Evolutionary conservation across 2,888 invertebrate genomes (phyloP).

Genomic region (Erpobdella octoculata): DNA sequence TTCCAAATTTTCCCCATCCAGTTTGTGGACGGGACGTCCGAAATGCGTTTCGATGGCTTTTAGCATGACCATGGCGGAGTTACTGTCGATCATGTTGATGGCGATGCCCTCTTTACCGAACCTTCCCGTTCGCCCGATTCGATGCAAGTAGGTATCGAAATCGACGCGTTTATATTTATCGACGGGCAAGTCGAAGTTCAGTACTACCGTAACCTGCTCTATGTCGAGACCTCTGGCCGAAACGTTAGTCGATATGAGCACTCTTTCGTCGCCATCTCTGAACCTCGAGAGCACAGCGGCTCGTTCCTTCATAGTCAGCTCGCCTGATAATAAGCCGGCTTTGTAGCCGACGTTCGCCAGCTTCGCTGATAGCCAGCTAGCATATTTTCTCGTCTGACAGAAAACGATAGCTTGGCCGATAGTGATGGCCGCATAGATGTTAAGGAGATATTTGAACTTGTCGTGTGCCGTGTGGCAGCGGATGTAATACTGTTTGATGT

Average conservation of each 20-base stretch:
- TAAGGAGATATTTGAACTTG: slow-evolving; percentile 85
- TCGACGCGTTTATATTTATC: slow-evolving; percentile 54
- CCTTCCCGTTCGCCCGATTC: slow-evolving; percentile 91
- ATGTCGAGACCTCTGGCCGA: slow-evolving; percentile 75
- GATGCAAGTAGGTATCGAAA: slow-evolving; percentile 92
- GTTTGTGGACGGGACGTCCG: too few species aligned
- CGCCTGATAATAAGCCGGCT: slow-evolving; percentile 84
- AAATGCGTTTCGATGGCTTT: slow-evolving; percentile 78
- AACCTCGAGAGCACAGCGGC: slow-evolving; percentile 68
- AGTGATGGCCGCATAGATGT: slow-evolving; percentile 89
- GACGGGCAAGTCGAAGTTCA: slow-evolving; percentile 88
- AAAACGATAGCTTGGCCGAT: slow-evolving; percentile 98
- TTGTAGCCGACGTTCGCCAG: slow-evolving; percentile 80
- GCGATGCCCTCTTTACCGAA: slow-evolving; percentile 95
- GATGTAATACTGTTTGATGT: slow-evolving; percentile 80
- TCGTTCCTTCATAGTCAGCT: slow-evolving; percentile 83
- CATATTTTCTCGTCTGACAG: slow-evolving; percentile 81
- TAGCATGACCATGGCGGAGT: slow-evolving; percentile 65
- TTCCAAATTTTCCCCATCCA: too few species aligned
- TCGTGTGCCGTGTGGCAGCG: slow-evolving; percentile 74
- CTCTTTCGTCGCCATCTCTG: slow-evolving; percentile 81
- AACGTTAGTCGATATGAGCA: slow-evolving; percentile 74
- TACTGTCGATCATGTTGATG: slow-evolving; percentile 75
- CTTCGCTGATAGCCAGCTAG: slow-evolving; percentile 77
- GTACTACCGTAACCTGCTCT: slow-evolving; percentile 83